Evolutionary conservation across 2,888 invertebrate genomes (phyloP).

Genomic region (Uloborus plumipes): DNA sequence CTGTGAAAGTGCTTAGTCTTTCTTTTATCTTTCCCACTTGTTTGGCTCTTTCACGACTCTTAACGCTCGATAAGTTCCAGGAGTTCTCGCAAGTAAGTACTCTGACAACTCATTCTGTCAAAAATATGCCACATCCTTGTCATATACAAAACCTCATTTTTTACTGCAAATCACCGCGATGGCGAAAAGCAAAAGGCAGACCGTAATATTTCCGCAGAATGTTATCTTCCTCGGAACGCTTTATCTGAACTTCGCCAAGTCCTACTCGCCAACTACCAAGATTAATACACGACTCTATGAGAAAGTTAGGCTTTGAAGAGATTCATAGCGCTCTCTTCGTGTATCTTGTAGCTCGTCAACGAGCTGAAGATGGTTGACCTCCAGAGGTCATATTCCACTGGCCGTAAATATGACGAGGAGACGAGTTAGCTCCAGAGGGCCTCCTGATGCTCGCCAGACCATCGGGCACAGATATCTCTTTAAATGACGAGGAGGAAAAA

Average conservation of each 20-base stretch:
- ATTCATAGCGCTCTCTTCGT: constrained; percentile 45
- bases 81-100: no score
- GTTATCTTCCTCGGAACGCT: no score
- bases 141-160: no score
- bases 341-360: constrained; percentile 58
- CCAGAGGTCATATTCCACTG: constrained; percentile 27
- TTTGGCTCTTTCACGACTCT: no score
- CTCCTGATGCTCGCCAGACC: constrained; percentile 45
- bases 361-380: constrained; percentile 53
- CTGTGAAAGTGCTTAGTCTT: no score
- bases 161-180: no score
- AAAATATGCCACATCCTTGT: no score
- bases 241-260: background rate
- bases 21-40: no score
- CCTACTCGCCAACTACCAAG: constrained; percentile 28
- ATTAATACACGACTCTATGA: constrained; percentile 34
- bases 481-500: constrained; percentile 21
- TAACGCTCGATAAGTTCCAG: no score
- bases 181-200: no score
- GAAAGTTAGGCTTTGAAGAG: constrained; percentile 31
- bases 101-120: no score
- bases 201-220: no score
- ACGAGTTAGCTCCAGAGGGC: constrained; percentile 30
- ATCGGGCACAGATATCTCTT: constrained; percentile 30
- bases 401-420: constrained; percentile 57